A percentile compares a stretch with the other conserved stretches of the same genome.
These are phyloP conservation scores for Altica lythri DNA, from an alignment of 2,888 invertebrate species.

Conservation along the genomic window DNA sequence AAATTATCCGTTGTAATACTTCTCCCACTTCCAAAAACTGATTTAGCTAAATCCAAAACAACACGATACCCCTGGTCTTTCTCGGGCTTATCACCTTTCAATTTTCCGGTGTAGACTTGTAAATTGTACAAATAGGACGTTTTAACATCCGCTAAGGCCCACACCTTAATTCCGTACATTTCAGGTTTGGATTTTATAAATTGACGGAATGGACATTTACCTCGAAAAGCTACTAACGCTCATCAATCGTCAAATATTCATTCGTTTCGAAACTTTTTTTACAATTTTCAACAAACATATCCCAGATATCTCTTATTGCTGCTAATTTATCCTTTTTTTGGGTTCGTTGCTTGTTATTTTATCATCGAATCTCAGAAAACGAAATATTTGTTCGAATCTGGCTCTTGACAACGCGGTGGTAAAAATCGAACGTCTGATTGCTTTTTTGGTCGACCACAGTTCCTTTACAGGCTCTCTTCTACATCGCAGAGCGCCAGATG, in stretches of 20 bases:
- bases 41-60: constrained; percentile 24
- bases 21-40: constrained; percentile 22
- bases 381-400: no score
- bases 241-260: constrained; percentile 35
- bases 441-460: no score
- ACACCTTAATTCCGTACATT: constrained; percentile 35
- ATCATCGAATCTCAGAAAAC: no score
- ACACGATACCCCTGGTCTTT: constrained; percentile 30
- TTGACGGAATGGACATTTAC: constrained; percentile 33
- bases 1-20: constrained; percentile 32
- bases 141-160: constrained; percentile 32
- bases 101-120: constrained; percentile 34
- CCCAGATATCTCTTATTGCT: constrained; percentile 24
- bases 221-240: constrained; percentile 30
- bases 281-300: constrained; percentile 24
- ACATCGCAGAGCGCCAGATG: no score
- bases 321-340: constrained; percentile 30
- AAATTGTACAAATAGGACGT: constrained; percentile 34
- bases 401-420: no score
- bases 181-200: constrained; percentile 36
- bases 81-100: constrained; percentile 18
- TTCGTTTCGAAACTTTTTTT: constrained; percentile 26
- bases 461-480: no score
- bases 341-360: no score
- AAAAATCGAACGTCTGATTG: no score